Evolutionary conservation across 2,797 vertebrate species (phyloP), one percentile per base, ranked within the genome.

Genomic region (Smutsia gigantea): DNA sequence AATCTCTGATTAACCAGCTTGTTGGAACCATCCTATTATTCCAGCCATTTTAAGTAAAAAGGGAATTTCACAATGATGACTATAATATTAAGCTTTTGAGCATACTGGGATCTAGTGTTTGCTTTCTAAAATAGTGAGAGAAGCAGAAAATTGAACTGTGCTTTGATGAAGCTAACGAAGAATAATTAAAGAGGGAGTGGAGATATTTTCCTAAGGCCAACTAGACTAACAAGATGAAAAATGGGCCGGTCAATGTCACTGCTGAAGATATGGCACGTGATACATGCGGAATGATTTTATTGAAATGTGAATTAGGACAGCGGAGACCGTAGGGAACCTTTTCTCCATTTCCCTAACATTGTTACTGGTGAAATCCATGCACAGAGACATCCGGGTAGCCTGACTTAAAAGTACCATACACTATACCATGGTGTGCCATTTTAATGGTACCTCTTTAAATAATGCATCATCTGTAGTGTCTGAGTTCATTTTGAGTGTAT

Each of bases 111-210:
- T 51, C 66, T 81, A 57, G 39, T 7, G 34, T 81, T 90, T 75
- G 72, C 64, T 42, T 93, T 89, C 42, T 37, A 89, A 85, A 94
- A 92, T 86, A 94, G 74, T 12, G 31, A 46, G 57, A 79, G 64
- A 91, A n/a, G 34, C 23, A 71, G 29, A 93, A 82, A 92, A 66
- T 57, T 59, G 61, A 57, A 68, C 15, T 42, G 19, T 23, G 10
- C 31, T 83, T 88, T 39, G 18, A 92, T 68, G 57, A 91, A 94
- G 7, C 68, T 85, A 69, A 68, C 82, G 66, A 71, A 61, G 51
- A 66, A 75, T 31, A 69, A 81, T 9, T 46, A 25, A 0, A 53
- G 34, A 86, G 4, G 71, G 29, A 39, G 7, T 59, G 27, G 19
- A 79, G 69, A 37, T 9, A 77, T 18, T 75, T 94, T 89, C 68